Evolutionary conservation across 2,797 vertebrate species (phyloP).

Genomic region (Chelidonichthys spinosus): DNA sequence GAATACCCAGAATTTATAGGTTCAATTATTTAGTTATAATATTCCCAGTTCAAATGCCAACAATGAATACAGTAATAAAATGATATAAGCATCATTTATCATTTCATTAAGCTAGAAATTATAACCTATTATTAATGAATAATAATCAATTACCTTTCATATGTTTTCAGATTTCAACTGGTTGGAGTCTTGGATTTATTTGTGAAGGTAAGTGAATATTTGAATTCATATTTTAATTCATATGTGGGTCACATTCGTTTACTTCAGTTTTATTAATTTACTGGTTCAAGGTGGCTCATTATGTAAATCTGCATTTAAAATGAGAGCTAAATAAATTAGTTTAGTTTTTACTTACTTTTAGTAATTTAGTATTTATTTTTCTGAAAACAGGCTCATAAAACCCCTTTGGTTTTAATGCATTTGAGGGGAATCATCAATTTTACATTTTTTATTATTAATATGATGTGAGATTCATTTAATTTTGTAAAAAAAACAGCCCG

Average conservation of each 20-base stretch:
- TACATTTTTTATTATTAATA: no score
- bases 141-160: background rate
- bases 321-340: background rate
- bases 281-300: background rate
- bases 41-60: background rate
- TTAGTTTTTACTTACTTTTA: background rate
- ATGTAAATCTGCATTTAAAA: background rate
- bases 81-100: background rate
- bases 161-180: background rate
- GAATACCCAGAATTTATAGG: background rate
- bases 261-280: background rate
- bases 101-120: no score
- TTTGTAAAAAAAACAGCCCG: no score
- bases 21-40: background rate
- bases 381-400: no score
- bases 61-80: background rate
- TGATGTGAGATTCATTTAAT: no score
- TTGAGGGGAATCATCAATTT: no score
- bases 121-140: background rate
- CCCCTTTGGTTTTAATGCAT: no score
- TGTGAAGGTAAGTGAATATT: background rate
- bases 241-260: background rate
- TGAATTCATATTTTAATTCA: background rate
- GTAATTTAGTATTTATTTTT: no score
- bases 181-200: background rate